Base-by-base conservation (phyloP, 2,888 invertebrate genomes). In the Noctua fimbriata region DNA sequence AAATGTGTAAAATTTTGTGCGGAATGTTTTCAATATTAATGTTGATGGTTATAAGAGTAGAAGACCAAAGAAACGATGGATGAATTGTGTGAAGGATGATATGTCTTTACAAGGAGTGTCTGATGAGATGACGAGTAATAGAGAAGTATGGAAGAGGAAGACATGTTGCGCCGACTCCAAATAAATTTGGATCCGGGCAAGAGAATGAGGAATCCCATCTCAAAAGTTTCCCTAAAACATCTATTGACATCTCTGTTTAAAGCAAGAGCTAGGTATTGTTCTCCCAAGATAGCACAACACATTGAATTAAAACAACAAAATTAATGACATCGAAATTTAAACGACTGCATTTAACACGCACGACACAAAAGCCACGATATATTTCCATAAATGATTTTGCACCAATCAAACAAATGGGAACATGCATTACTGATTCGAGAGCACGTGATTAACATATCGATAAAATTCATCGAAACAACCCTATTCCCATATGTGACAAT, bases 361-460 rank as follows among this genome's bases (percentile, higher is more conserved):
- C 74, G 67, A 69, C 76, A 70, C 82, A 82, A 86, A 79, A 81
- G 82, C 76, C 79, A 69, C 82, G 55, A 55, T 78, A 65, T 75
- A 87, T 90, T 90, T 77, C 77, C 86, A 90, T 89, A 86, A 86
- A 89, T 89, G 88, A 91, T 90, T 90, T 88, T 76, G 77, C 73
- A 87, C 84, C 91, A 92, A 91, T 91, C 91, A 91, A 91, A 91
- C 90, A 90, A 90, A 92, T 90, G 88, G 87, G 83, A 88, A 87
- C 90, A 87, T 81, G 77, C 88, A 92, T 92, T 91, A 91, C 88
- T 76, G 89, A 90, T 88, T 89, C 83, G 80, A 60, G 76, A 78
- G 81, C 86, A 89, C 85, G 89, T 89, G 90, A 92, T 92, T 92
- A 92, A 90, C 91, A 90, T 92, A 92, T 92, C 91, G 91, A 90